Base-by-base conservation (phyloP, 2,797 vertebrate species). In the Anniella stebbinsi region DNA sequence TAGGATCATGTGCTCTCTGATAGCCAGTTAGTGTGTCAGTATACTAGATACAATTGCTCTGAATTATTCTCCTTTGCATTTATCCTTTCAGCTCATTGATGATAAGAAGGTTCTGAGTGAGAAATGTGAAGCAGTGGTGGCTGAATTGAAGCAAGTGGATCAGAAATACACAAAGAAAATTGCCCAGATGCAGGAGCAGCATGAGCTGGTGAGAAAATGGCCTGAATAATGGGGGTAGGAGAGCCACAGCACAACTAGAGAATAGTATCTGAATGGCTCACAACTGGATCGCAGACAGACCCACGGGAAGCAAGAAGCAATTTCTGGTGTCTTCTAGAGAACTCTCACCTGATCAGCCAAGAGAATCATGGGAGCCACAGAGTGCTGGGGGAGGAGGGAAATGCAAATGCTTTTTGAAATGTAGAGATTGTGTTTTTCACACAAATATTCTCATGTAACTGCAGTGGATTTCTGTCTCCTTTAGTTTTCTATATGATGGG, bases 71-170 rank as follows among this genome's bases (percentile, higher is more conserved):
- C 33, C 54, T 1, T 2, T 2, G 2, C 1, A 38, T 1, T 1
- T 9, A 60, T 70, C 63, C 36, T 73, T 57, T 17, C 96, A 99
- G 99, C 97, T 99, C 92, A 98, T 99, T 0, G 97, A 98, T 2
- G 99, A 99, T 89, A 99, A 99, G 95, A 99, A 98, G 94, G 94
- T 94, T 78, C 95, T 99, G 96, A 98, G 96, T 0, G 98, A 98
- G 94, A 98, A 98, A 90, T 99, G 98, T 2, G 98, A 99, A 95
- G 97, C 97, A 0, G 97, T 99, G 92, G 97, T 99, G 87, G 95
- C 95, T 0, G 98, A 99, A 87, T 97, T 99, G 94, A 98, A 98
- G 93, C 98, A 97, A 91, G 98, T 98, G 91, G 98, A 99, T 96
- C 98, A 98, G 92, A 98, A 98, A 91, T 98, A 98, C 28, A 97